These are phyloP conservation scores for Oreochromis tanganicae DNA, from an alignment of 2,113 vertebrate genomes.

Conservation along the genomic window DNA sequence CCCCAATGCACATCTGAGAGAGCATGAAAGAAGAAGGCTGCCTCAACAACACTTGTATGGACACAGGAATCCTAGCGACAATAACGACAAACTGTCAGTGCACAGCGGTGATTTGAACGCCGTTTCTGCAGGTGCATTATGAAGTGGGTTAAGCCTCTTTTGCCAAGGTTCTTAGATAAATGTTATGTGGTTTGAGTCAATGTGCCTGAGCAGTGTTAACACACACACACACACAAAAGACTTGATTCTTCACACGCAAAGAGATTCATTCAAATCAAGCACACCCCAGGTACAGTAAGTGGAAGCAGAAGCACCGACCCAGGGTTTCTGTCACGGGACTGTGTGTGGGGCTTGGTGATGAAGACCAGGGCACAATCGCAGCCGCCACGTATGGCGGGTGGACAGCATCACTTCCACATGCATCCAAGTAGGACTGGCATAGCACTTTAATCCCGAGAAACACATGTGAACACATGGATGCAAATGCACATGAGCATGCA, in stretches of 20 bases:
- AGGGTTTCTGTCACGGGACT: constrained; percentile 14
- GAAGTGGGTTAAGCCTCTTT: background rate
- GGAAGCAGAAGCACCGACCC: constrained; percentile 27
- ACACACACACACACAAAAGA: background rate
- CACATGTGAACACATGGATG: background rate
- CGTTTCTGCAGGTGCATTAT: background rate
- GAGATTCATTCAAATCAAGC: background rate
- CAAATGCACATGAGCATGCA: background rate
- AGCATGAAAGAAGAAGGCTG: constrained; percentile 14
- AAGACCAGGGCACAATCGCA: constrained; percentile 23
- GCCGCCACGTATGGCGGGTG: background rate
- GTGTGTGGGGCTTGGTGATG: constrained; percentile 1
- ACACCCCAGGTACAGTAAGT: background rate
- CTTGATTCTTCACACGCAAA: background rate
- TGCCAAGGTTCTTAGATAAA: background rate
- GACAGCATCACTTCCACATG: constrained; percentile 31
- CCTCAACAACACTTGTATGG: background rate
- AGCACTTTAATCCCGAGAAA: constrained; percentile 21
- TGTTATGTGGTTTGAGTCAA: background rate
- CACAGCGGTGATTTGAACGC: background rate
- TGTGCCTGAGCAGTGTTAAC: background rate
- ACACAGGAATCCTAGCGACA: background rate
- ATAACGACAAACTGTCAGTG: background rate
- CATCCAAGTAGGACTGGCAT: constrained; percentile 44
- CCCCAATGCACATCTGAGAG: background rate